phyloP scores from a whole-genome alignment of 1,140 invertebrate genomes.

The Phymastichus coffea region DNA sequence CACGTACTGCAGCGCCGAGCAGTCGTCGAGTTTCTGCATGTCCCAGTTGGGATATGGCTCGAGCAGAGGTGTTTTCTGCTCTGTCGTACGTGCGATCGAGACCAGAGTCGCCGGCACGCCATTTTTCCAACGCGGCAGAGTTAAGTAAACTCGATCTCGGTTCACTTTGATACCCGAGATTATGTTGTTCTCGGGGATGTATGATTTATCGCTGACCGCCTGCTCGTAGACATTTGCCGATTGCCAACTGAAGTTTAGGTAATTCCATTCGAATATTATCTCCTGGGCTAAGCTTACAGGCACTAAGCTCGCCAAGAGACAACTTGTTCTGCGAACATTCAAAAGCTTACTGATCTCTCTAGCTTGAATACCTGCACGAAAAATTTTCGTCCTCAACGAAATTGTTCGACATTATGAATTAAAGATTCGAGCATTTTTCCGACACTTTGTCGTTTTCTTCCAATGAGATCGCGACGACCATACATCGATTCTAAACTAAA shows the following conservation, averaged over 20 bases:
- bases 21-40: constrained; percentile 62
- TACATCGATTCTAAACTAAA: no score
- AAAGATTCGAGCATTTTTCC: no score
- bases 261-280: constrained; percentile 52
- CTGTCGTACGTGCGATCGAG: constrained; percentile 17
- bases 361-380: no score
- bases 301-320: no score
- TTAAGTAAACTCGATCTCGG: constrained; percentile 47
- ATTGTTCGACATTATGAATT: no score
- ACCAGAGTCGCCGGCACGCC: constrained; percentile 54
- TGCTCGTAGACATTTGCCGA: constrained; percentile 35
- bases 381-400: no score
- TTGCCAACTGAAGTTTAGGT: constrained; percentile 50
- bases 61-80: constrained; percentile 61
- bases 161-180: constrained; percentile 51
- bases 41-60: constrained; percentile 68
- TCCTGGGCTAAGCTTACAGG: no score
- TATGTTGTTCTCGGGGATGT: constrained; percentile 48
- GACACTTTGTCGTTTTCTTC: no score
- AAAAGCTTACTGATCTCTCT: no score
- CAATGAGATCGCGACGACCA: no score
- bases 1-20: constrained; percentile 66
- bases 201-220: constrained; percentile 36
- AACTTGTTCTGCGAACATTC: no score
- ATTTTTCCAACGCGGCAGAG: constrained; percentile 47